A percentile compares a stretch with the other conserved stretches of the same genome.
phyloP scores from a whole-genome alignment of 2,113 vertebrate genomes.

The Neogobius melanostomus region DNA sequence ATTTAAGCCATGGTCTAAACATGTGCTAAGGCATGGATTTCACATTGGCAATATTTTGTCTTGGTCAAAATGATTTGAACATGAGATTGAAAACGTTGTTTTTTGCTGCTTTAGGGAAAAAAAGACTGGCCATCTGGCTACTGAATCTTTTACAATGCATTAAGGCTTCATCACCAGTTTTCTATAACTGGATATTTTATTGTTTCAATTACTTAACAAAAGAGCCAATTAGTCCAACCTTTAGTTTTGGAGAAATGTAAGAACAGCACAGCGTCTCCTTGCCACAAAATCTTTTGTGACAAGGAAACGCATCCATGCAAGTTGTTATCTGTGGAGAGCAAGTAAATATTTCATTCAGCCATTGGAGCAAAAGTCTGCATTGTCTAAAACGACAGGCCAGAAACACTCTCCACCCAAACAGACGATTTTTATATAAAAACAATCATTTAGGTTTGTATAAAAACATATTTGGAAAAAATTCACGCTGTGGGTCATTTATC shows the following conservation, averaged over 20 bases:
- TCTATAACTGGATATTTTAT: constrained; percentile 27
- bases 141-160: constrained; percentile 70
- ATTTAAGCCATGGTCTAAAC: no score
- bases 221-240: constrained; percentile 4
- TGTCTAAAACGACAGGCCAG: constrained; percentile 17
- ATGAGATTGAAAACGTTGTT: constrained; percentile 39
- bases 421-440: constrained; percentile 17
- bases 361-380: constrained; percentile 65
- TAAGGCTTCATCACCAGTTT: constrained; percentile 29
- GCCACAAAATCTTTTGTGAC: constrained; percentile 18
- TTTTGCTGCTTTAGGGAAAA: constrained; percentile 60
- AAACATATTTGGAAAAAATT: no score
- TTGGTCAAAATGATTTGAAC: constrained; percentile 4
- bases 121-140: constrained; percentile 66
- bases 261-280: no score
- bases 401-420: constrained; percentile 6
- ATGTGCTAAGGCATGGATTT: no score
- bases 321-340: constrained; percentile 65
- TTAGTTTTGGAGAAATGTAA: neutral
- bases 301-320: constrained; percentile 37
- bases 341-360: constrained; percentile 77
- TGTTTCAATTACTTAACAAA: constrained; percentile 21
- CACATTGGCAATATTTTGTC: neutral
- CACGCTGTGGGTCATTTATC: no score
- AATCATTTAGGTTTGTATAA: no score